phyloP scores from a whole-genome alignment of 2,888 invertebrate genomes.

The Cerastoderma edule region DNA sequence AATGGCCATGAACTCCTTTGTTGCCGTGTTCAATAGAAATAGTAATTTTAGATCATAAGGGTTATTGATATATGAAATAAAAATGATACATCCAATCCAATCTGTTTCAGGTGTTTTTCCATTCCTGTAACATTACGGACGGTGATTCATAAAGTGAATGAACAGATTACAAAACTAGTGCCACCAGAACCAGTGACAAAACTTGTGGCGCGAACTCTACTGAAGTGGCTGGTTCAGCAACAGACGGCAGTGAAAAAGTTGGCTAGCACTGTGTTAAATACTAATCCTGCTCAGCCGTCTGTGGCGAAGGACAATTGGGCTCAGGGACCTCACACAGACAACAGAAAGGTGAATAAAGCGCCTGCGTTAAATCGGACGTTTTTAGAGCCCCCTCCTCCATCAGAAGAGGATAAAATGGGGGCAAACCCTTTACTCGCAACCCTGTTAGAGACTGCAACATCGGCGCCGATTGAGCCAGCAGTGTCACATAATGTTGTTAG shows the following conservation, averaged over 20 bases:
- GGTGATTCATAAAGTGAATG: constrained; percentile 88
- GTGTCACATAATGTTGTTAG: constrained; percentile 39
- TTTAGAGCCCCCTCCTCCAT: constrained; percentile 42
- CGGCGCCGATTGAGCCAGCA: constrained; percentile 19
- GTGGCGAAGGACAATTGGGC: constrained; percentile 31
- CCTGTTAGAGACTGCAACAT: constrained; percentile 77
- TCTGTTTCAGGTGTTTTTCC: constrained; percentile 89
- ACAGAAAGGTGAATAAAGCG: constrained; percentile 41
- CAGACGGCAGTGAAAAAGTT: constrained; percentile 23
- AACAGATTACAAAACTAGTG: constrained; percentile 69
- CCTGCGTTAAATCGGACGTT: constrained; percentile 35
- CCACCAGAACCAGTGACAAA: constrained; percentile 59
- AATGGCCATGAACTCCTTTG: too few relatives aligned
- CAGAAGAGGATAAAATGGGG: constrained; percentile 40
- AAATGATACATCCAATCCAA: too few relatives aligned
- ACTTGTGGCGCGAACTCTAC: constrained; percentile 33
- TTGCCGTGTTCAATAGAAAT: too few relatives aligned
- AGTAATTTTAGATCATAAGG: too few relatives aligned
- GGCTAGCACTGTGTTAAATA: constrained; percentile 10
- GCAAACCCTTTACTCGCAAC: constrained; percentile 80
- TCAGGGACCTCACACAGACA: constrained; percentile 44
- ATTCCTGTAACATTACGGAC: constrained; percentile 95
- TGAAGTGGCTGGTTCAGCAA: constrained; percentile 40
- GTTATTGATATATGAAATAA: too few relatives aligned
- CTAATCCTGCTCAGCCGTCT: constrained; percentile 24